These are phyloP conservation scores for Ormyrus pomaceus DNA, from an alignment of 2,888 invertebrate genomes.

Conservation along the genomic window DNA sequence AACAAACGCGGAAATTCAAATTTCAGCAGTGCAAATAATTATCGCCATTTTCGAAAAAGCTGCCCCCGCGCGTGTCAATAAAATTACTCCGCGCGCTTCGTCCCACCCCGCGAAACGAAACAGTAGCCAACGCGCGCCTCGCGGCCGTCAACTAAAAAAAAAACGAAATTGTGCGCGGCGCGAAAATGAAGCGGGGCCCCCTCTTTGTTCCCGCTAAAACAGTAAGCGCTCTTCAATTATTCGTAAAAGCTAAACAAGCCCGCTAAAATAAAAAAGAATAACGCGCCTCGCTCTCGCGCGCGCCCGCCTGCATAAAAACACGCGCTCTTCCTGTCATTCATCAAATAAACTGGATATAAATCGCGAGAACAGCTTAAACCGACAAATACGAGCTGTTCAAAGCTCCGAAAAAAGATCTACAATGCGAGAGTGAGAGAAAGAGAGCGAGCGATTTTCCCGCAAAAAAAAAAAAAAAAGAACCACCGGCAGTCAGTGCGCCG, in stretches of 20 bases:
- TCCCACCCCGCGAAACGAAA: too few relatives aligned
- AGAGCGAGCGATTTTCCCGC: conserved; percentile 2
- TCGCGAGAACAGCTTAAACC: neutral
- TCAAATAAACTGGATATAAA: conserved; percentile 8
- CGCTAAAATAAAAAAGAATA: conserved; percentile 1
- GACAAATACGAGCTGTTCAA: conserved; percentile 11
- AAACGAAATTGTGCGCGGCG: neutral
- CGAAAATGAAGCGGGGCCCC: neutral
- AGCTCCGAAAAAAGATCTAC: conserved; percentile 32
- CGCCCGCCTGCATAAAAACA: neutral
- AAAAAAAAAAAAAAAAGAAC: neutral
- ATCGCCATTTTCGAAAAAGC: too few relatives aligned
- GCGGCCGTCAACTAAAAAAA: too few relatives aligned
- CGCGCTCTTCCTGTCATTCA: neutral
- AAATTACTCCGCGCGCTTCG: too few relatives aligned
- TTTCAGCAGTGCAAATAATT: too few relatives aligned
- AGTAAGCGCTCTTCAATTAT: neutral
- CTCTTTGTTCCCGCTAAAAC: neutral
- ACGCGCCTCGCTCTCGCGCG: too few relatives aligned
- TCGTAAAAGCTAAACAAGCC: neutral
- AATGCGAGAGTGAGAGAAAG: neutral
- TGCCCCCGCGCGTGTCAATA: too few relatives aligned
- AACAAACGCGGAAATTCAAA: too few relatives aligned
- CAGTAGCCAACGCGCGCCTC: too few relatives aligned
- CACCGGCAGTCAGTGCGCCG: too few relatives aligned